Conservation (phyloP, 2,888 invertebrate species). For the Acronicta alni region DNA sequence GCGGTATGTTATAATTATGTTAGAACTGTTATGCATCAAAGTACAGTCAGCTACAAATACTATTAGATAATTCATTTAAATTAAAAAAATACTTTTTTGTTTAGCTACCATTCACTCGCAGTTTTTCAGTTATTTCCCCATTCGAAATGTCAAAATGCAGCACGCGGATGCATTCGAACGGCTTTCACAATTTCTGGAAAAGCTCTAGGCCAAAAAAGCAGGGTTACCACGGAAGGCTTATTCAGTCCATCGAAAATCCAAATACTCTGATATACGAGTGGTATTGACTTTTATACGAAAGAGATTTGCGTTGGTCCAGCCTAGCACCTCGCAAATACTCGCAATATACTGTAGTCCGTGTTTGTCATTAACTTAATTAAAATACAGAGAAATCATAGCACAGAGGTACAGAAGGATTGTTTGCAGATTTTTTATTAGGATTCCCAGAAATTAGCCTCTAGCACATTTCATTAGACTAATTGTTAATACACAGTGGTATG, state of each 20-base stretch:
- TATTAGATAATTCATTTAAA: too few species aligned
- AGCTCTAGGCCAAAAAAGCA: conserved; percentile 23
- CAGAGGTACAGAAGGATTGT: conserved; percentile 23
- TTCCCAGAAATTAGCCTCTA: background rate
- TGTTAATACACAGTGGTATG: conserved; percentile 1
- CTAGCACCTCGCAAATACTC: conserved; percentile 30
- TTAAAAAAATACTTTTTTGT: too few species aligned
- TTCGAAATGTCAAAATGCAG: conserved; percentile 20
- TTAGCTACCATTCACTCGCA: too few species aligned
- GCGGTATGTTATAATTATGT: too few species aligned
- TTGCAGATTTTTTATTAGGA: conserved; percentile 2
- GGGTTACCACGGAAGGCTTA: conserved; percentile 32
- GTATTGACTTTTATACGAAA: conserved; percentile 14
- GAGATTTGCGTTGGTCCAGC: conserved; percentile 13
- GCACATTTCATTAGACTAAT: conserved; percentile 37
- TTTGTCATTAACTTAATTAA: conserved; percentile 49
- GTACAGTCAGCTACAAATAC: too few species aligned
- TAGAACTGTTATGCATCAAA: too few species aligned
- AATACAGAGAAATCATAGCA: conserved; percentile 12
- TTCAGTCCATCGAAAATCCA: conserved; percentile 37
- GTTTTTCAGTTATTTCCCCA: conserved; percentile 1
- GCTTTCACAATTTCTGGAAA: conserved; percentile 24
- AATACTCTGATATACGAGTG: conserved; percentile 33
- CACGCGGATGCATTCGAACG: conserved; percentile 6
- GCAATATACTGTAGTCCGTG: conserved; percentile 23